Base-by-base conservation (phyloP, 2,797 vertebrate species). In the Psittacula echo region DNA sequence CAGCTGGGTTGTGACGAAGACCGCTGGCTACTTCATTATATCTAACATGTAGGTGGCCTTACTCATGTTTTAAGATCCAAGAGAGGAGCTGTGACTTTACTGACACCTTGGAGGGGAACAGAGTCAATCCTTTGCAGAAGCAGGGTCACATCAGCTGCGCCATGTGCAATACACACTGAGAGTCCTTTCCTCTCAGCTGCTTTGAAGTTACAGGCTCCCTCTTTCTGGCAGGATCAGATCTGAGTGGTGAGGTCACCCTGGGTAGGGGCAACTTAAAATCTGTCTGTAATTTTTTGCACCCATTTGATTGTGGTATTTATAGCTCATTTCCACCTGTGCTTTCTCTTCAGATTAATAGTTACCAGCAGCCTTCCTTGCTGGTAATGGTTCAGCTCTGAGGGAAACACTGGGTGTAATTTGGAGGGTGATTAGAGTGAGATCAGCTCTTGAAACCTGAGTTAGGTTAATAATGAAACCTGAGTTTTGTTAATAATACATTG, bases 401-500 rank as follows among this genome's bases (percentile, higher is more conserved):
- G 51, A 93, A 72, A 66, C 5, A 3, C 88, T 87, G 83, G 54
- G 62, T 90, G 39, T 90, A 78, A 75, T 93, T 75, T 91, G 87
- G 61, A 92, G 85, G 82, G 83, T 87, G 74, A 62, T 91, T 84
- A 87, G 80, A 32, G 41, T 91, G 91, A 91, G 86, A 90, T 93
- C 85, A 89, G 78, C 74, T 85, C 64, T 85, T 74, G 95, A 97
- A 97, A 97, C 48, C 11, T 0, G 20, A 94, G 56, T 67, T 37
- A 39, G 73, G 61, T 90, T 95, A 97, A 96, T 62, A 80, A 95
- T 91, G 90, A 97, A 95, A 96, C 77, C 58, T 68, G 89, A 97
- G 87, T 95, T 97, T 97, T 95, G 95, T 97, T 95, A 97, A 94
- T 91, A 96, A 94, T 97, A 68, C 77, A 53, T 89, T 94, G 48